Evolutionary conservation across 1,140 invertebrate genomes (phyloP), one percentile per base, ranked within the genome.

Genomic region (Hyles vespertilio): DNA sequence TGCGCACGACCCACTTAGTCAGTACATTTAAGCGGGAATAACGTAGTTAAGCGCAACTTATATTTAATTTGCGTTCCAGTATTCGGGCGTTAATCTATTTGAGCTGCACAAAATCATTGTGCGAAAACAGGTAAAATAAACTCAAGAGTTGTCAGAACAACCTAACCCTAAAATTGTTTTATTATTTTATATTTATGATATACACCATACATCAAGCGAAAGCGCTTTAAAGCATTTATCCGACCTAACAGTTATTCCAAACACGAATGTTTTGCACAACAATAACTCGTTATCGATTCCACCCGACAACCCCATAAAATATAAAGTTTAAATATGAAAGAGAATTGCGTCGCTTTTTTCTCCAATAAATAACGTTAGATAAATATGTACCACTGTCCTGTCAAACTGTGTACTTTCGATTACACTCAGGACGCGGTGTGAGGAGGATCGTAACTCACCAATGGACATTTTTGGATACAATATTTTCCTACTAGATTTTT

Each of bases 281-380:
- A 58, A 58, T 58, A 49, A 3, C 34, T 63, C 12, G 55, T 61
- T 59, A 67, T 65, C 53, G 54, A 67, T 67, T 56, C 61, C 49
- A 56, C 67, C 62, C 59, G 65, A 67, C 70, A 74, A 77, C 67
- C 70, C 65, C 71, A 79, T 82, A 84, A 82, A 79, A 62, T 67
- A 79, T 60, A 58, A 79, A 84, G 71, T 86, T 86, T 84, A 86
- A 86, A 86, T 86, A 84, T 81, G 81, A 81, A 86, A 74, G 76
- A 75, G 81, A 81, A 81, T 79, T 73, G 72, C 70, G 62, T 54
- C 58, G 59, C 64, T 75, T 78, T 81, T 80, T 70, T 58, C 63
- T 56, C 69, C 67, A 73, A 84, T 87, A 84, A 84, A 87, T 87
- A 87, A 76, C 77, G 73, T 78, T 78, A 83, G 80, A 87, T 87